Evolutionary conservation across 2,113 vertebrate genomes (phyloP).

Genomic region (Balaeniceps rex): DNA sequence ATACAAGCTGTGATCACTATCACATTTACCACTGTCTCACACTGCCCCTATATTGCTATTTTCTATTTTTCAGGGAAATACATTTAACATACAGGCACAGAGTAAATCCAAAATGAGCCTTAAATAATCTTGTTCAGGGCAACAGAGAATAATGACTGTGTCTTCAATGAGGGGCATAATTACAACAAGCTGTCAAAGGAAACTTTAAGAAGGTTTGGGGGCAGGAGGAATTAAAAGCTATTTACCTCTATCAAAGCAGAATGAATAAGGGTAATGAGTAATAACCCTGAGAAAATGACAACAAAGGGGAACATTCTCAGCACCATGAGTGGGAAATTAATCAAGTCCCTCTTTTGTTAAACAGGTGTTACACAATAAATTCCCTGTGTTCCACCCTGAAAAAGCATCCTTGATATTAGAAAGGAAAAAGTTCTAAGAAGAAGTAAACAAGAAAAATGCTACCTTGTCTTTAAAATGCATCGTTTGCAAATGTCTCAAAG

Average conservation of each 20-base stretch:
- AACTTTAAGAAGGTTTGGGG: constrained; percentile 59
- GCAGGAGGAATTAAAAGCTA: constrained; percentile 63
- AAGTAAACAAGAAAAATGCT: constrained; percentile 9
- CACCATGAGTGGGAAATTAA: constrained; percentile 60
- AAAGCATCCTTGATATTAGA: constrained; percentile 24
- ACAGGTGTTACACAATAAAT: constrained; percentile 65
- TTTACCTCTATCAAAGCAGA: constrained; percentile 67
- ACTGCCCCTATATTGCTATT: not conserved
- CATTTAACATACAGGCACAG: not conserved
- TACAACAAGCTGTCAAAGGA: constrained; percentile 66
- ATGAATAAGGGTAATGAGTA: constrained; percentile 67
- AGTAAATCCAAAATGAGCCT: constrained; percentile 47
- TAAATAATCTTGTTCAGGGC: constrained; percentile 62
- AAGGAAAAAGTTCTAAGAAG: not conserved
- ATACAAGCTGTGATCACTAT: not conserved
- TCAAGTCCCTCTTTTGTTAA: constrained; percentile 57
- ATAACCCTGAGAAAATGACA: constrained; percentile 66
- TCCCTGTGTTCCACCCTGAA: constrained; percentile 32
- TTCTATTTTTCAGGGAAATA: constrained; percentile 26
- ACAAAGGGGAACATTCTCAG: constrained; percentile 56
- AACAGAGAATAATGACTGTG: constrained; percentile 61
- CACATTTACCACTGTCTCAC: not conserved
- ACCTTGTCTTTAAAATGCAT: not conserved
- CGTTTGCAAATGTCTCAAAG: not conserved
- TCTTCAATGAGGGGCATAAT: constrained; percentile 60